Conservation (phyloP, 1,140 invertebrate species). For the Drosophila watanabei region DNA sequence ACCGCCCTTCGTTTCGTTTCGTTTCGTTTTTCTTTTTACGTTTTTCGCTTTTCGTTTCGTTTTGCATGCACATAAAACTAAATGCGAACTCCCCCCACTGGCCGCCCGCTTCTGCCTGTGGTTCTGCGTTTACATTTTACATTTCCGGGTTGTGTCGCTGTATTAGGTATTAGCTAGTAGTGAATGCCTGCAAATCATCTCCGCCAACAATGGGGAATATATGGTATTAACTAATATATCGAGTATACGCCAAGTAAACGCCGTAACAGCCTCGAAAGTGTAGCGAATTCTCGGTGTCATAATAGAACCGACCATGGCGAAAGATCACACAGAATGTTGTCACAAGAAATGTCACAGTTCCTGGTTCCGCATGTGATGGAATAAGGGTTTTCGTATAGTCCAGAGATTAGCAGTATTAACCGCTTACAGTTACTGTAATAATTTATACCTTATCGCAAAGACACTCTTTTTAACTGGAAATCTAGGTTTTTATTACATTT, state of each 20-base stretch:
- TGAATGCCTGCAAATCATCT: conserved; percentile 37
- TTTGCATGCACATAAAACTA: conserved; percentile 81
- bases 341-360: conserved; percentile 16
- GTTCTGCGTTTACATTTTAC: conserved; percentile 24
- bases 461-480: background rate
- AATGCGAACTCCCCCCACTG: conserved; percentile 41
- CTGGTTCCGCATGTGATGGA: conserved; percentile 20
- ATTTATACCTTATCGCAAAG: background rate
- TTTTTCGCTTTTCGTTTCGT: conserved; percentile 74
- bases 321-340: conserved; percentile 17
- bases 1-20: conserved; percentile 7
- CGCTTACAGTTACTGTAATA: background rate
- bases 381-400: background rate
- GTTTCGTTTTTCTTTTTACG: conserved; percentile 17
- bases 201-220: conserved; percentile 21
- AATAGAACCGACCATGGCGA: conserved; percentile 28
- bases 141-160: conserved; percentile 45
- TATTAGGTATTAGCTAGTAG: conserved; percentile 7
- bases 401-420: background rate
- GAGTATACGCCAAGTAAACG: conserved; percentile 9
- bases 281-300: conserved; percentile 47
- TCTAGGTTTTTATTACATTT: background rate
- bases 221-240: conserved; percentile 46
- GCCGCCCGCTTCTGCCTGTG: background rate
- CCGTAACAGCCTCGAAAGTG: conserved; percentile 34